Evolutionary conservation across 2,888 invertebrate species (phyloP).

Genomic region (Ditylenchus weischeri): DNA sequence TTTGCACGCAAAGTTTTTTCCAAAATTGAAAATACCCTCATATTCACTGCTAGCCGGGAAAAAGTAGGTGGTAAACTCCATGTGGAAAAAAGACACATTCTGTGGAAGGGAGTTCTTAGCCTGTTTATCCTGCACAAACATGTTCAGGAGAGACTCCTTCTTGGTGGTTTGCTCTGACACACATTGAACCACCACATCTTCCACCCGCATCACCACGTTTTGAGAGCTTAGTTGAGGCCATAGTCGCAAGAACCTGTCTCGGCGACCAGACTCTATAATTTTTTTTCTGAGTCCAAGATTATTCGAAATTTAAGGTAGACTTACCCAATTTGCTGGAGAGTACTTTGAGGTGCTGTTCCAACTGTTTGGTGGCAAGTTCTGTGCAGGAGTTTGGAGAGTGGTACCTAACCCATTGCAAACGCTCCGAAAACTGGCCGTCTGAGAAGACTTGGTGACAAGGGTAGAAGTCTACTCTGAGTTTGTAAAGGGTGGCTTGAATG

Average conservation of each 20-base stretch:
- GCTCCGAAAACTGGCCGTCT: slow-evolving; percentile 55
- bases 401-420: slow-evolving; percentile 51
- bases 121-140: slow-evolving; percentile 64
- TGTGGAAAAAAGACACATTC: slow-evolving; percentile 85
- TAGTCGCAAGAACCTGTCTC: slow-evolving; percentile 41
- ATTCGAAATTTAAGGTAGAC: background rate
- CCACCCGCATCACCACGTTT: slow-evolving; percentile 60
- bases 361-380: slow-evolving; percentile 18
- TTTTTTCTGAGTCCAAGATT: background rate
- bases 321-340: slow-evolving; percentile 31
- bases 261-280: slow-evolving; percentile 54
- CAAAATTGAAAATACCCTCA: slow-evolving; percentile 51
- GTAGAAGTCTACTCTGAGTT: slow-evolving; percentile 75
- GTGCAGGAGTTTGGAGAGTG: slow-evolving; percentile 43
- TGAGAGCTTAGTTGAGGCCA: slow-evolving; percentile 53
- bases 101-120: slow-evolving; percentile 70
- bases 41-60: slow-evolving; percentile 73
- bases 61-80: slow-evolving; percentile 85
- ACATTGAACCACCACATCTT: slow-evolving; percentile 83
- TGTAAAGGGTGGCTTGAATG: slow-evolving; percentile 81
- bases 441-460: slow-evolving; percentile 82
- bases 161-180: slow-evolving; percentile 72
- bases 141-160: slow-evolving; percentile 74
- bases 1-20: slow-evolving; percentile 9
- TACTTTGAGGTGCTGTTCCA: slow-evolving; percentile 39